phyloP scores from a whole-genome alignment of 2,113 vertebrate genomes.

The Hiodon alosoides region DNA sequence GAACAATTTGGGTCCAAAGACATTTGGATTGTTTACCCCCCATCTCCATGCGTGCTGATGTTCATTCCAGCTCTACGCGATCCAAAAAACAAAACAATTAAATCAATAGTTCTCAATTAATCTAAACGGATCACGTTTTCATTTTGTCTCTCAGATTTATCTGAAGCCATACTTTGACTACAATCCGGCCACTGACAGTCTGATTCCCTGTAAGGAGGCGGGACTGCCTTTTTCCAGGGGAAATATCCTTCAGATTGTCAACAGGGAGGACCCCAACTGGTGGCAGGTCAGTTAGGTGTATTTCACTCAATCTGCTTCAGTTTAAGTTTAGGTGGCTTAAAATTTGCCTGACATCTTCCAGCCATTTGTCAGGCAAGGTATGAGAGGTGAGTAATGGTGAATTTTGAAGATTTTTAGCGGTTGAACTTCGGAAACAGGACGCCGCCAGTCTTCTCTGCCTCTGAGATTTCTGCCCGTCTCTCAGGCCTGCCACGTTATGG shows the following conservation, averaged over 20 bases:
- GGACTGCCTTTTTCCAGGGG: slow-evolving; percentile 90
- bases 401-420: too few species aligned
- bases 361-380: too few species aligned
- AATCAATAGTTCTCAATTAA: too few species aligned
- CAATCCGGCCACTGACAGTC: slow-evolving; percentile 85
- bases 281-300: slow-evolving; percentile 80
- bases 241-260: slow-evolving; percentile 94
- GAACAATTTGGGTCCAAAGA: too few species aligned
- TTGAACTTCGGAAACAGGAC: neutral
- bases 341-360: neutral
- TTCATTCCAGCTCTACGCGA: too few species aligned
- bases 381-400: too few species aligned
- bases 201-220: slow-evolving; percentile 97
- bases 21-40: too few species aligned
- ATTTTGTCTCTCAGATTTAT: slow-evolving; percentile 72
- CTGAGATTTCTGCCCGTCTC: slow-evolving; percentile 7
- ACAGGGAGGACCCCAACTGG: slow-evolving; percentile 95
- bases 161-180: slow-evolving; percentile 97
- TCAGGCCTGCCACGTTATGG: slow-evolving; percentile 82
- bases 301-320: neutral
- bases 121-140: neutral
- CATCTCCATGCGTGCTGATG: too few species aligned
- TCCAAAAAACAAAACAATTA: too few species aligned
- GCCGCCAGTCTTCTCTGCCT: neutral
- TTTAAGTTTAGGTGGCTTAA: neutral